Evolutionary conservation across 2,888 invertebrate genomes (phyloP), one percentile per base, ranked within the genome.

Genomic region (Drosophila falleni): DNA sequence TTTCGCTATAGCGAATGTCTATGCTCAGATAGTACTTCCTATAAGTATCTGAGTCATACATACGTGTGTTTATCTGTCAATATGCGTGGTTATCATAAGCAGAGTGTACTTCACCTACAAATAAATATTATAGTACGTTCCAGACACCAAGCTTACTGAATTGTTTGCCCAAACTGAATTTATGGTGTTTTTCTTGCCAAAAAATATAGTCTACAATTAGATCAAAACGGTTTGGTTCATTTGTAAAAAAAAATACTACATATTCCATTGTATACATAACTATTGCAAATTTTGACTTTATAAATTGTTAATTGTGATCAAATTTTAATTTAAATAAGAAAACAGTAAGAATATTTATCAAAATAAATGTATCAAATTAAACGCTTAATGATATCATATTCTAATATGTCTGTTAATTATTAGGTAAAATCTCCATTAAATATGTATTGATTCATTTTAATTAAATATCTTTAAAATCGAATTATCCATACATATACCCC

Each of bases 21-120:
- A 5, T 35, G 15, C 31, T 51, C 35, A 54, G 61, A 53, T 61
- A 55, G 39, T 35, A 37, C n/a, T 67, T 61, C 64, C 58, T 46
- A 23, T n/a, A 16, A 46, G 31, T 19, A 9, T 19, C 39, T 61
- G 71, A 75, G 15, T 71, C 58, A 74, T 53, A 5, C 11, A 2
- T 39, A 46, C 65, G 33, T 33, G 8, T 50, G 35, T 50, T 35
- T 50, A 23, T 39, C 39, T 39, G 2, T 19, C 19, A 19, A 19
- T 19, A 19, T 19, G 39, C 31, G 8, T 31, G 31, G 10, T 31
- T 10, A 31, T 47, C 31, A 33, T 23, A 19, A 9, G 23, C 10
- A 37, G 19, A 37, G 26, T 54, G 29, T 29, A 19, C 9, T 4
- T 26, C 33, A 46, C 39, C 44, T 33, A 13, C 6, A 51, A 37